These are phyloP conservation scores for Coenonympha glycerion DNA, from an alignment of 2,888 invertebrate species.

Conservation along the genomic window DNA sequence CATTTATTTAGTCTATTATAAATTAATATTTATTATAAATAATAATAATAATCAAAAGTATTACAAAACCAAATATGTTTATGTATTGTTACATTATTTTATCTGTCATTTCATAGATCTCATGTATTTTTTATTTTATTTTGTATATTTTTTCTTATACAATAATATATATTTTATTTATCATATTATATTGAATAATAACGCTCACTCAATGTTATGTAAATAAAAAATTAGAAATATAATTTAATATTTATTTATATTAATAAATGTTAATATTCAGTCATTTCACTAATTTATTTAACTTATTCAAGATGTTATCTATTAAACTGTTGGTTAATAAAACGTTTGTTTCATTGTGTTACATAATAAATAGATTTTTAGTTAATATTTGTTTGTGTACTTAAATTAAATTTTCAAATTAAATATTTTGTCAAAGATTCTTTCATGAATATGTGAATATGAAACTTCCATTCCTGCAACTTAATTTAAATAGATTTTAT, in stretches of 20 bases:
- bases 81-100: conserved; percentile 15
- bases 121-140: conserved; percentile 32
- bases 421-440: too few species aligned
- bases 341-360: conserved; percentile 23
- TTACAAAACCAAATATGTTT: conserved; percentile 35
- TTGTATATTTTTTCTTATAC: background rate
- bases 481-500: too few species aligned
- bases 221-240: conserved; percentile 41
- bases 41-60: conserved; percentile 33
- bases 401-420: too few species aligned
- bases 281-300: conserved; percentile 40
- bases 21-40: conserved; percentile 24
- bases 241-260: conserved; percentile 36
- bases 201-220: conserved; percentile 40
- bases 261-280: conserved; percentile 35
- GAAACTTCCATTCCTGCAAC: too few species aligned
- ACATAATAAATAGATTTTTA: too few species aligned
- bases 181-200: conserved; percentile 17
- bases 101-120: conserved; percentile 43
- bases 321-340: conserved; percentile 61
- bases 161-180: conserved; percentile 22
- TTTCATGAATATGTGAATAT: too few species aligned
- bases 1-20: conserved; percentile 53
- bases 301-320: conserved; percentile 53
- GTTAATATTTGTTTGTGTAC: background rate